Conservation (phyloP, 2,797 vertebrate genomes). For the Hoplostethus atlanticus region DNA sequence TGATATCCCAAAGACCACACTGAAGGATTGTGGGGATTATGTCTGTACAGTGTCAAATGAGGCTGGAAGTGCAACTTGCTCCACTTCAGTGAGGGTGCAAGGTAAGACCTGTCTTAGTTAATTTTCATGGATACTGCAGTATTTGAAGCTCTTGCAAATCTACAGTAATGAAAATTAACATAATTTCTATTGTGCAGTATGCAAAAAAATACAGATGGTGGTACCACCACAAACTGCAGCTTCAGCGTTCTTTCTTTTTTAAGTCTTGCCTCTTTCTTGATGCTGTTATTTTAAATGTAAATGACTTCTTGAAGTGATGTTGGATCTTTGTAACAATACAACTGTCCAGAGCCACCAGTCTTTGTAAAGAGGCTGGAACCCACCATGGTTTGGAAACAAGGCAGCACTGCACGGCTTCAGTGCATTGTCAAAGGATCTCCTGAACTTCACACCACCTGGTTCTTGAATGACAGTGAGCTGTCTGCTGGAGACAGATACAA, state of each 20-base stretch:
- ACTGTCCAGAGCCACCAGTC: slow-evolving; percentile 71
- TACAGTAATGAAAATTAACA: slow-evolving; percentile 54
- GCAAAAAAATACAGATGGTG: not conserved
- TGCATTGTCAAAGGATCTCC: slow-evolving; percentile 91
- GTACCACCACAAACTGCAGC: not conserved
- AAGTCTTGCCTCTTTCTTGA: slow-evolving; percentile 19
- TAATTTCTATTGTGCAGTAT: slow-evolving; percentile 23
- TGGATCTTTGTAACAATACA: slow-evolving; percentile 42
- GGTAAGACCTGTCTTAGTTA: slow-evolving; percentile 86
- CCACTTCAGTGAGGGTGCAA: slow-evolving; percentile 87
- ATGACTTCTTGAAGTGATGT: slow-evolving; percentile 29
- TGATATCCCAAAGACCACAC: slow-evolving; percentile 89
- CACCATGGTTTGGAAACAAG: slow-evolving; percentile 89
- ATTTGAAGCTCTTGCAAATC: slow-evolving; percentile 57
- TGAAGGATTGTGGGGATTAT: slow-evolving; percentile 92
- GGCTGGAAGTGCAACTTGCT: slow-evolving; percentile 89
- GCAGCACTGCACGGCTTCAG: slow-evolving; percentile 86
- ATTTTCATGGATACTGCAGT: slow-evolving; percentile 49
- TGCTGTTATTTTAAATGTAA: slow-evolving; percentile 28
- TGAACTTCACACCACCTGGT: slow-evolving; percentile 91
- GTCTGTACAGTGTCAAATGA: slow-evolving; percentile 89
- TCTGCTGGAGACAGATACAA: slow-evolving; percentile 80
- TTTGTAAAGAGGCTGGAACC: slow-evolving; percentile 91
- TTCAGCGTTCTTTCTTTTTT: not conserved
- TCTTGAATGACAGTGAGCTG: slow-evolving; percentile 90